phyloP scores from a whole-genome alignment of 2,113 vertebrate genomes.

The Fregetta grallaria region DNA sequence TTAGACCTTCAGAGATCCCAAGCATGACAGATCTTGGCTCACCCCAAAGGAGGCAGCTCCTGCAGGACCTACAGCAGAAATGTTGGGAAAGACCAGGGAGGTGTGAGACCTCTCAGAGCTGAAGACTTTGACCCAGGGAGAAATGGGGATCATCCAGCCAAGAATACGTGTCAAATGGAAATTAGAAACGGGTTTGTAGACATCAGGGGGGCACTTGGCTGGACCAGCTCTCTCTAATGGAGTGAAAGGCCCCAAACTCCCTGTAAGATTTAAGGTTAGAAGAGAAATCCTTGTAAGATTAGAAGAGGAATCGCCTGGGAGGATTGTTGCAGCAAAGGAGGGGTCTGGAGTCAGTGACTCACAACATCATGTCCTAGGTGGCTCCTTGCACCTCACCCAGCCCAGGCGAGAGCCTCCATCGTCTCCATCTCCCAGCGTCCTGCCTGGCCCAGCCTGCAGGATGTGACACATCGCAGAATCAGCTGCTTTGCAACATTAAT shows the following conservation, averaged over 20 bases:
- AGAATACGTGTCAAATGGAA: background rate
- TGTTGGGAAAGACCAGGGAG: background rate
- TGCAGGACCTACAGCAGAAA: background rate
- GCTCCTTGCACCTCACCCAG: background rate
- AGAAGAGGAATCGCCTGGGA: background rate
- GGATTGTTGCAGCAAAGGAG: background rate
- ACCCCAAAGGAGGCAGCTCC: background rate
- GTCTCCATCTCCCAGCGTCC: background rate
- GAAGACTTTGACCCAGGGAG: background rate
- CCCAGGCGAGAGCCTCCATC: background rate
- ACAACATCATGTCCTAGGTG: background rate
- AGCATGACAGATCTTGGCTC: background rate
- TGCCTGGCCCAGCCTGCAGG: background rate
- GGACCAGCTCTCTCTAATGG: fast-evolving
- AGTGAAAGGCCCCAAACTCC: fast-evolving
- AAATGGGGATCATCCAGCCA: background rate
- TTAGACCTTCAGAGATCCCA: background rate
- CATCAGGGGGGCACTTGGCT: no score
- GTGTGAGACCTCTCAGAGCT: background rate
- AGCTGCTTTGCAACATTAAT: fast-evolving
- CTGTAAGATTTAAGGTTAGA: background rate
- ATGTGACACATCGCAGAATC: background rate
- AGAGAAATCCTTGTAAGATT: background rate
- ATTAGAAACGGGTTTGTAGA: background rate
- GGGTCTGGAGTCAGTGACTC: background rate